These are phyloP conservation scores for Gallinago paraguaiae DNA, from an alignment of 2,113 vertebrate genomes.

Conservation along the genomic window DNA sequence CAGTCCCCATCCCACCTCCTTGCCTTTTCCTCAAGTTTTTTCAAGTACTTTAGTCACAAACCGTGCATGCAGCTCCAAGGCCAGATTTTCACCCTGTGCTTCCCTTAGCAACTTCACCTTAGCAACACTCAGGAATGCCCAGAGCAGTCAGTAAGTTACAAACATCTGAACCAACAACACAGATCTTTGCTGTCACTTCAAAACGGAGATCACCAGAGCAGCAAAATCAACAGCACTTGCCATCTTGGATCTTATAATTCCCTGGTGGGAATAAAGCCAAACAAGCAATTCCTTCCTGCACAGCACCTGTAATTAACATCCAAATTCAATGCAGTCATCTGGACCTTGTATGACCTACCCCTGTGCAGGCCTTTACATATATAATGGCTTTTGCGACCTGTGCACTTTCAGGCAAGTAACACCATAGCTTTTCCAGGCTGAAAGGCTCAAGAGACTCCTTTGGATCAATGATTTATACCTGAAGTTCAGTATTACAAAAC, in stretches of 20 bases:
- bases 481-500: background rate
- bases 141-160: background rate
- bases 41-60: background rate
- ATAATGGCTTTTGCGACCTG: background rate
- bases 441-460: background rate
- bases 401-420: background rate
- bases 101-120: background rate
- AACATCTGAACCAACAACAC: background rate
- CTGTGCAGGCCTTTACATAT: background rate
- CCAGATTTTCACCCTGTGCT: background rate
- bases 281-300: conserved; percentile 1
- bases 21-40: background rate
- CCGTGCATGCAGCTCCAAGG: background rate
- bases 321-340: conserved; percentile 11
- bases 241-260: background rate
- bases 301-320: conserved; percentile 7
- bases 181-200: background rate
- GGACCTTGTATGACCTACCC: background rate
- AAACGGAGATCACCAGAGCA: background rate
- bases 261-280: conserved; percentile 6
- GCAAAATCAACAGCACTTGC: background rate
- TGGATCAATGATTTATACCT: conserved; percentile 11
- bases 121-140: background rate
- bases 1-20: background rate
- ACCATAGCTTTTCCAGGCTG: conserved; percentile 12